phyloP scores from a whole-genome alignment of 2,888 invertebrate genomes.

The Aspidiotus destructor region DNA sequence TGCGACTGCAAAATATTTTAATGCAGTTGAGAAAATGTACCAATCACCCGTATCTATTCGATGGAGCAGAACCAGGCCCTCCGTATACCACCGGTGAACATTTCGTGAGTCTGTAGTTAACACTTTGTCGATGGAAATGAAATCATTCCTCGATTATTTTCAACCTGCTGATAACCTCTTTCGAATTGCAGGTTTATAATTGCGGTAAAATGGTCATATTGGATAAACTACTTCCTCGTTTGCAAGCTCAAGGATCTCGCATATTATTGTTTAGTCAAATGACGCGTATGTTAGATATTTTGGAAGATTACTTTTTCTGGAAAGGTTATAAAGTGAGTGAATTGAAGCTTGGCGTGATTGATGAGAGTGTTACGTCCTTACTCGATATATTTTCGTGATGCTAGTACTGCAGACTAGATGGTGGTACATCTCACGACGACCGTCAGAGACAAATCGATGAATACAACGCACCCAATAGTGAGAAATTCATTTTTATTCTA shows the following conservation, averaged over 20 bases:
- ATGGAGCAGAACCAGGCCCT: conserved; percentile 97
- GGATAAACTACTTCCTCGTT: conserved; percentile 83
- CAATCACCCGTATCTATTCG: conserved; percentile 98
- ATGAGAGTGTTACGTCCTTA: not conserved
- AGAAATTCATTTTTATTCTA: conserved; percentile 96
- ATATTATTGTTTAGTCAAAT: conserved; percentile 94
- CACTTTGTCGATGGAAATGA: no score
- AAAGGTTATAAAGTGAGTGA: conserved; percentile 54
- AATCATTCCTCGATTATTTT: no score
- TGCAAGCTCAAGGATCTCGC: conserved; percentile 82
- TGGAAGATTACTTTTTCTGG: conserved; percentile 95
- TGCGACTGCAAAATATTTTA: conserved; percentile 94
- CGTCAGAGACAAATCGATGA: conserved; percentile 90
- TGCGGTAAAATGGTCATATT: conserved; percentile 93
- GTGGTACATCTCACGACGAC: conserved; percentile 95
- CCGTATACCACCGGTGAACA: conserved; percentile 96
- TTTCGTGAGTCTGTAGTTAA: conserved; percentile 48
- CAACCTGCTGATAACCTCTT: no score
- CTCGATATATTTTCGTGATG: not conserved
- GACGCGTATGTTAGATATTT: conserved; percentile 91
- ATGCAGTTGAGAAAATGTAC: conserved; percentile 98
- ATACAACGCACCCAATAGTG: conserved; percentile 79
- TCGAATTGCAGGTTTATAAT: conserved; percentile 68
- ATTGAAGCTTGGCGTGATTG: not conserved
- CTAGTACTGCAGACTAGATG: conserved; percentile 83